Conservation (phyloP, 2,888 invertebrate genomes). For the Noctuana brunneofusca region DNA sequence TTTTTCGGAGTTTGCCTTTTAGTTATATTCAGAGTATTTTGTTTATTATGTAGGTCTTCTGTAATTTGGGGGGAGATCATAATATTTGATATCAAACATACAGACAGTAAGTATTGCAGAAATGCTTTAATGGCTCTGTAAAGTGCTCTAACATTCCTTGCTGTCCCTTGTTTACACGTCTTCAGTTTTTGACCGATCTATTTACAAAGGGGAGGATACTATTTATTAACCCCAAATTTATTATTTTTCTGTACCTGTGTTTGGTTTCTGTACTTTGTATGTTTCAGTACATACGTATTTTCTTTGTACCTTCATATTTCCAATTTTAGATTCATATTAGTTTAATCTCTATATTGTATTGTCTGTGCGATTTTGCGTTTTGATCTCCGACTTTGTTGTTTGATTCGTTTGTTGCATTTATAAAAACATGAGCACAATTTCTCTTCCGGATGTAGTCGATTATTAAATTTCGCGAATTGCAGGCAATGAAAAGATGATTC, state of each 20-base stretch:
- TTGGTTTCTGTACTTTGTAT: neutral
- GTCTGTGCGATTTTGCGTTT: slow-evolving; percentile 17
- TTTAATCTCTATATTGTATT: neutral
- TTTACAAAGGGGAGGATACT: slow-evolving; percentile 79
- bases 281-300: slow-evolving; percentile 6
- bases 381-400: slow-evolving; percentile 23
- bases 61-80: slow-evolving; percentile 56
- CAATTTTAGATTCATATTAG: slow-evolving; percentile 2
- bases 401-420: neutral
- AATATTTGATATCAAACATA: slow-evolving; percentile 44
- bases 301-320: slow-evolving; percentile 22
- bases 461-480: slow-evolving; percentile 37
- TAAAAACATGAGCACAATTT: slow-evolving; percentile 15
- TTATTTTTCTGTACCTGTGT: neutral
- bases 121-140: slow-evolving; percentile 27
- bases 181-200: slow-evolving; percentile 60
- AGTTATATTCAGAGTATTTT: slow-evolving; percentile 65
- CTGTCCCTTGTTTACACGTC: slow-evolving; percentile 77
- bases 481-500: slow-evolving; percentile 88
- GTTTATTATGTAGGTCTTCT: slow-evolving; percentile 68
- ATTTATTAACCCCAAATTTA: slow-evolving; percentile 14
- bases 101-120: slow-evolving; percentile 61
- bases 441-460: slow-evolving; percentile 15
- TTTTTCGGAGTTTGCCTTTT: slow-evolving; percentile 54
- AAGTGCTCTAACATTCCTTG: slow-evolving; percentile 46